Percentiles rank a stretch among this genome's conserved stretches.
Evolutionary conservation across 2,797 vertebrate genomes (phyloP).

Genomic region (Enteromius mattozi): DNA sequence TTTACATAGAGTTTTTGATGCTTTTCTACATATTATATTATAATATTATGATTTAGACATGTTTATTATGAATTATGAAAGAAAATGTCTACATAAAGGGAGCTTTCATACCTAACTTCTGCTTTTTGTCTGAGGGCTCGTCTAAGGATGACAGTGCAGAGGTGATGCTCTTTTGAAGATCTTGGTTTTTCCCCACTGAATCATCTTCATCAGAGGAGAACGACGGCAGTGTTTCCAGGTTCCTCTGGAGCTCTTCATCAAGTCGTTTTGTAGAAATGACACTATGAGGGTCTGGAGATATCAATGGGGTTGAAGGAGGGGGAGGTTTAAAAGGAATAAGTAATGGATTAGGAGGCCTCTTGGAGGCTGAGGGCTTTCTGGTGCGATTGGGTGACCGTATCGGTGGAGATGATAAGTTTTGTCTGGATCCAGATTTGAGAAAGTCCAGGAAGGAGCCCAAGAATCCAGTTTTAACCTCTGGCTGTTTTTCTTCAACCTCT

Average conservation of each 20-base stretch:
- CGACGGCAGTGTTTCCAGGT: constrained; percentile 89
- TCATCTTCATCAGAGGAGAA: constrained; percentile 98
- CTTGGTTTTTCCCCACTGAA: constrained; percentile 88
- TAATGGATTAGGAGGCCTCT: constrained; percentile 77
- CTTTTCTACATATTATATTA: background rate
- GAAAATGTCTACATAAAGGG: background rate
- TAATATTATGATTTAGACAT: background rate
- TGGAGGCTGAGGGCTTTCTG: constrained; percentile 82
- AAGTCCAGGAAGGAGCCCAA: constrained; percentile 99
- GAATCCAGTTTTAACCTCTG: constrained; percentile 97
- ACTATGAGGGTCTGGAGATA: constrained; percentile 74
- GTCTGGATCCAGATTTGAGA: constrained; percentile 95
- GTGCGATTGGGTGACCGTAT: constrained; percentile 87
- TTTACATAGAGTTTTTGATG: background rate
- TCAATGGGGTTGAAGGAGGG: constrained; percentile 69
- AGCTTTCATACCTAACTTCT: constrained; percentile 81
- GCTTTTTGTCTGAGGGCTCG: constrained; percentile 87
- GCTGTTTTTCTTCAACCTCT: constrained; percentile 98
- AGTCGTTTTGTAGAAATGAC: constrained; percentile 82
- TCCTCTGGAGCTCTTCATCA: constrained; percentile 90
- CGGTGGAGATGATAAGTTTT: constrained; percentile 91
- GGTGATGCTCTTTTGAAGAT: constrained; percentile 90
- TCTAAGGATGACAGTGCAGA: constrained; percentile 88
- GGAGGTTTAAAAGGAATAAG: constrained; percentile 78
- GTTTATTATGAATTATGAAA: background rate